phyloP scores from a whole-genome alignment of 2,888 invertebrate genomes.

The Drosophila neutralis region DNA sequence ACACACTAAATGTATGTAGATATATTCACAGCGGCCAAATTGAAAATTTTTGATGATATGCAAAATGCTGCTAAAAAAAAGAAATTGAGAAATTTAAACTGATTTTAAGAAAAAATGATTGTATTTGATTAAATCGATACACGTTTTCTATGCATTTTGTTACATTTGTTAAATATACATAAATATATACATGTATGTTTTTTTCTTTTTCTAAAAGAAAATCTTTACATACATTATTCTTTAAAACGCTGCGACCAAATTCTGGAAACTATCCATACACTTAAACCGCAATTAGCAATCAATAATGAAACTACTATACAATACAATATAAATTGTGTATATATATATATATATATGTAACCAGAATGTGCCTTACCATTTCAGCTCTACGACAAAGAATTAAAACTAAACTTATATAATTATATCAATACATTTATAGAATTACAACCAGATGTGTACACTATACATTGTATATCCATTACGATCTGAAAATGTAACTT shows the following conservation, averaged over 20 bases:
- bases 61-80: constrained; percentile 22
- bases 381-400: constrained; percentile 23
- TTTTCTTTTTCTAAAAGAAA: neutral
- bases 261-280: constrained; percentile 31
- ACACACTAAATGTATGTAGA: constrained; percentile 22
- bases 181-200: neutral
- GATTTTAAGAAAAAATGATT: constrained; percentile 21
- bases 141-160: constrained; percentile 48
- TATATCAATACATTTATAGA: constrained; percentile 5
- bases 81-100: constrained; percentile 34
- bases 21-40: constrained; percentile 54
- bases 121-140: constrained; percentile 35
- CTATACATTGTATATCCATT: constrained; percentile 1
- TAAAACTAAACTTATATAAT: neutral
- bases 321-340: constrained; percentile 16
- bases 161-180: constrained; percentile 6
- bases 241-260: constrained; percentile 55
- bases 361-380: constrained; percentile 68
- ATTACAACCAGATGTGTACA: constrained; percentile 36
- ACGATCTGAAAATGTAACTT: constrained; percentile 9
- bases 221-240: constrained; percentile 7
- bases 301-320: constrained; percentile 43
- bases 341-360: constrained; percentile 7
- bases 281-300: constrained; percentile 71
- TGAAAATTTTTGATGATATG: constrained; percentile 36